Base-by-base conservation (phyloP, 2,113 vertebrate species). In the Leptodactylus fuscus region DNA sequence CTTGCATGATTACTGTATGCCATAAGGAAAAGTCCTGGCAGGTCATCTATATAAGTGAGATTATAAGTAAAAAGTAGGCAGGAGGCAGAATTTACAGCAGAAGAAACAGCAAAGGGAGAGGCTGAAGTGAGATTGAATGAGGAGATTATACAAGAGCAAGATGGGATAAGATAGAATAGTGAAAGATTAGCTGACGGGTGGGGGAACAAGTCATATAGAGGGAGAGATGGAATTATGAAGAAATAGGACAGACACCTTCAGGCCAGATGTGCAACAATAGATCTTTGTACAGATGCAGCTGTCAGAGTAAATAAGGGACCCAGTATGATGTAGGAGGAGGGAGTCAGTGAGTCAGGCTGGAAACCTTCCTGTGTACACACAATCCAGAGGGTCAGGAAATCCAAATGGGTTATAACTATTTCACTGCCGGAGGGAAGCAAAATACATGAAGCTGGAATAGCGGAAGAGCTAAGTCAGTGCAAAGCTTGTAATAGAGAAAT, bases 181-280 rank as follows among this genome's bases (percentile, higher is more conserved):
- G 44, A 71, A 51, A 27, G 46, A 82, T 82, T 51, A 71, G 46
- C 32, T 38, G 13, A 32, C 22, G n/a, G n/a, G n/a, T n/a, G n/a
- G n/a, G n/a, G n/a, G n/a, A n/a, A 48, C 18, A n/a, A 48, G 55
- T 34, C 29, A 3, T 77, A 15, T 34, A 65, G 53, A 32, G 1
- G 29, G 58, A 11, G 24, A 51, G 27, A 65, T 49, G 27, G 73
- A 67, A 80, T 80, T 58, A 55, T 55, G 7, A 60, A 71, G 83
- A 58, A 85, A 58, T 73, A 70, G 83, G 83, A 80, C 83, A 80
- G 76, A 55, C 83, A 85, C 83, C 75, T 85, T 85, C 83, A 80
- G 49, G 76, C 75, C 83, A 85, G 76, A 85, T 85, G 83, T 85
- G 76, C 76, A 85, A 85, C 83, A 85, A 85, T 80, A 71, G 62